These are phyloP conservation scores for Hydra vulgaris DNA, from an alignment of 30 jellyfish, hydroid and myxozoan species.

Conservation along the genomic window DNA sequence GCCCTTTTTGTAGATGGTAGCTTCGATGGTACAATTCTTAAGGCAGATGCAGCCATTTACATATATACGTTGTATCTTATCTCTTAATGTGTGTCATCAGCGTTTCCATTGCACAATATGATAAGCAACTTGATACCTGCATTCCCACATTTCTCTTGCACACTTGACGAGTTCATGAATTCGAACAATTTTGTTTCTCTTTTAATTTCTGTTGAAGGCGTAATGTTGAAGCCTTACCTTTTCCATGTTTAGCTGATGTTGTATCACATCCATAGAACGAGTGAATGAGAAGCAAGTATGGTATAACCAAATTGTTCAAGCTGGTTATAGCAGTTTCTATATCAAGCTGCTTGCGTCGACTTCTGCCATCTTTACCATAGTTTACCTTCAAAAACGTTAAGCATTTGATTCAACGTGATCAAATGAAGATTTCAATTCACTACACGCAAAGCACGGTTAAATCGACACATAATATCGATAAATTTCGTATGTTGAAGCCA, in stretches of 20 bases:
- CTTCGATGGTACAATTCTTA: constrained; percentile 4
- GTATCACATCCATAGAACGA: constrained; percentile 32
- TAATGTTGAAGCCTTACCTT: constrained; percentile 8
- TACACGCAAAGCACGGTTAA: too few species aligned
- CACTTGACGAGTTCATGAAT: constrained; percentile 7
- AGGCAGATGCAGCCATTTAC: too few species aligned
- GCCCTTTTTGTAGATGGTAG: constrained; percentile 32
- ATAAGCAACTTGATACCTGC: constrained; percentile 23
- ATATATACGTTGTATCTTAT: background rate
- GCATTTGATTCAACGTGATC: too few species aligned
- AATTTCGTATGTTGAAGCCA: too few species aligned
- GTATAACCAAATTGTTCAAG: background rate
- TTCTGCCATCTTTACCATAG: too few species aligned
- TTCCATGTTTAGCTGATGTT: constrained; percentile 18
- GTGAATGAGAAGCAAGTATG: constrained; percentile 13
- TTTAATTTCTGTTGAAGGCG: background rate
- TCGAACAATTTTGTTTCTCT: background rate
- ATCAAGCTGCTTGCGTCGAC: too few species aligned
- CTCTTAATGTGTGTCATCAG: background rate
- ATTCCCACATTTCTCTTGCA: background rate
- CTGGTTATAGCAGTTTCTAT: background rate
- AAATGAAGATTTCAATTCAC: too few species aligned
- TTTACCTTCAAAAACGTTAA: too few species aligned
- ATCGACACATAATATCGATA: too few species aligned
- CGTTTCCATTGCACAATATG: background rate